Evolutionary conservation across 2,113 vertebrate species (phyloP).

Genomic region (Australoheros scitulus): DNA sequence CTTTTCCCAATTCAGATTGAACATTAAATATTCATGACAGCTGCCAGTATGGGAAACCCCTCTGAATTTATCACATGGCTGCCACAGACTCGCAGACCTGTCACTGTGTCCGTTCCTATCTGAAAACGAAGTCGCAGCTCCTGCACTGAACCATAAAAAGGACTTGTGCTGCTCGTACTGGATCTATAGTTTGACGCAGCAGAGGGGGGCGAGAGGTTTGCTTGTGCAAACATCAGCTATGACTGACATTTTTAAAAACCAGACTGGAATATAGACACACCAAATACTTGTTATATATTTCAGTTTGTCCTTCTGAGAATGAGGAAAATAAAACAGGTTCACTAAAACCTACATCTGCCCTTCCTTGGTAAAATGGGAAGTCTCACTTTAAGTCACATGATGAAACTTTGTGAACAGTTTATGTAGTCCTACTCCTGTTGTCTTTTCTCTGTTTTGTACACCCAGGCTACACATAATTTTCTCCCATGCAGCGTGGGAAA

Average conservation of each 20-base stretch:
- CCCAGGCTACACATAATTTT: neutral
- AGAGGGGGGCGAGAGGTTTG: neutral
- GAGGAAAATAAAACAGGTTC: neutral
- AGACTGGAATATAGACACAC: neutral
- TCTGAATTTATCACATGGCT: conserved; percentile 48
- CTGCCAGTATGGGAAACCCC: conserved; percentile 38
- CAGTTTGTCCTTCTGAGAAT: neutral
- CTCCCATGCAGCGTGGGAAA: neutral
- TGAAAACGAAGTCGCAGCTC: conserved; percentile 34
- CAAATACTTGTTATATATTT: neutral
- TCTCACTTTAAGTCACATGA: neutral
- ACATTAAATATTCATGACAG: conserved; percentile 54
- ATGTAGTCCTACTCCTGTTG: neutral
- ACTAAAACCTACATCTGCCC: too few relatives aligned
- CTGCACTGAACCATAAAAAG: conserved; percentile 29
- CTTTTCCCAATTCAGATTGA: conserved; percentile 21
- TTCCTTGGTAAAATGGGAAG: neutral
- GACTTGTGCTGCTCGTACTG: conserved; percentile 17
- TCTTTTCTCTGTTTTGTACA: conserved; percentile 6
- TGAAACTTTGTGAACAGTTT: neutral
- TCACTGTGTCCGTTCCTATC: conserved; percentile 43
- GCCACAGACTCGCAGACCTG: conserved; percentile 45
- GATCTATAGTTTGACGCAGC: neutral
- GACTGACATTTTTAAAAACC: neutral
- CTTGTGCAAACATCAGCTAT: neutral